Evolutionary conservation across 2,113 vertebrate species (phyloP), one percentile per base, ranked within the genome.

Genomic region (Notothenia coriiceps): DNA sequence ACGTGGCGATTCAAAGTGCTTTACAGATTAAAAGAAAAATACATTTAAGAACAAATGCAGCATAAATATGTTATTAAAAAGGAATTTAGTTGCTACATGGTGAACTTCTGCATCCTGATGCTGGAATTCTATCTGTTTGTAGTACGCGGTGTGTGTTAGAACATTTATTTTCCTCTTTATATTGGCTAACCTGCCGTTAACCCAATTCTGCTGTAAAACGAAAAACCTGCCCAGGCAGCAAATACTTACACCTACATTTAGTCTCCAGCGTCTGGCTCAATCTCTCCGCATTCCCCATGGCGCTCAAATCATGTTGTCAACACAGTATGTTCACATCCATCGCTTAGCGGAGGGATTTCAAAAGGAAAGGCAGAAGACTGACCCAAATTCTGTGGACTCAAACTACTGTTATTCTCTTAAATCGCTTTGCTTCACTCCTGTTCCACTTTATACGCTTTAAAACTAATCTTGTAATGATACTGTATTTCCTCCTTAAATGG

Each of bases 301-400:
- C 1, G 47, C 49, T 40, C 59, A 50, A 25, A 79, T 80, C 68
- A 62, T 65, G 62, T 79, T 60, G 66, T 85, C 74, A 54, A 46
- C 61, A 66, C 80, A 73, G 40, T 29, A 68, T 74, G 70, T 60
- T 79, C 64, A 14, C 65, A 75, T 71, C 40, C 52, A 20, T 76
- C 10, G 2, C 44, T 80, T 43, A 63, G 63, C 15, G 44, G 62
- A 79, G 44, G 40, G 52, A 47, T 78, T 78, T 75, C 56, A 0
- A 50, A 35, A 62, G 33, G 54, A 59, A 54, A 55, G 40, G 29
- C 5, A 44, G 55, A 52, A 63, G 49, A 70, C 64, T 84, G 80
- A 85, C 84, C 85, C 68, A 86, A 57, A 74, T 87, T 52, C 69
- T 70, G 63, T 77, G 3, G 47, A 20, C 49, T 65, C 11, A 22